These are phyloP conservation scores for Hypolimnas misippus DNA, from an alignment of 2,888 invertebrate genomes.

Conservation along the genomic window DNA sequence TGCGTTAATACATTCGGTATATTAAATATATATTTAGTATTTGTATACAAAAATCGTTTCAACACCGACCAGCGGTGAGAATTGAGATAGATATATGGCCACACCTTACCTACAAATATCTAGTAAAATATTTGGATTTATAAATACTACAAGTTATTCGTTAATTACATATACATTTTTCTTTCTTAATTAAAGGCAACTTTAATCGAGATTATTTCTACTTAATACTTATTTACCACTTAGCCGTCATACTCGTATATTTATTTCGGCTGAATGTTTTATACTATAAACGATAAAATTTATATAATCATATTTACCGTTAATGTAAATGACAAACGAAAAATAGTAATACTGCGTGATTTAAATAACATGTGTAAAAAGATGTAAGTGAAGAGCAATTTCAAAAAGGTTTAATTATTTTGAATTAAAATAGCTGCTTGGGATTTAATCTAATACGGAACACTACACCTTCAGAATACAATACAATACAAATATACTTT, in stretches of 20 bases:
- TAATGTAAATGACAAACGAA: too few relatives aligned
- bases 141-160: background rate
- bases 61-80: constrained; percentile 8
- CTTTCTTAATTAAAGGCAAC: constrained; percentile 3
- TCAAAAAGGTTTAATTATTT: too few relatives aligned
- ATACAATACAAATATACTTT: too few relatives aligned
- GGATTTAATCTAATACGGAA: too few relatives aligned
- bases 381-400: too few relatives aligned
- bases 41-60: background rate
- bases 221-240: constrained; percentile 4
- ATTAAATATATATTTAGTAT: background rate
- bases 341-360: too few relatives aligned
- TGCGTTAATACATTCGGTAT: background rate
- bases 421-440: too few relatives aligned
- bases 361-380: too few relatives aligned
- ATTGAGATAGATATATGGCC: background rate
- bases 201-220: background rate
- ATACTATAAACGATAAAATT: too few relatives aligned
- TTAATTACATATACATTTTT: background rate
- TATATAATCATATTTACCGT: too few relatives aligned
- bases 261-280: too few relatives aligned
- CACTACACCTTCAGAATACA: too few relatives aligned
- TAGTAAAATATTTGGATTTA: background rate
- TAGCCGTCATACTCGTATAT: background rate
- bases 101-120: background rate